Evolutionary conservation across 2,797 vertebrate species (phyloP), one percentile per base, ranked within the genome.

Genomic region (Onychomys torridus): DNA sequence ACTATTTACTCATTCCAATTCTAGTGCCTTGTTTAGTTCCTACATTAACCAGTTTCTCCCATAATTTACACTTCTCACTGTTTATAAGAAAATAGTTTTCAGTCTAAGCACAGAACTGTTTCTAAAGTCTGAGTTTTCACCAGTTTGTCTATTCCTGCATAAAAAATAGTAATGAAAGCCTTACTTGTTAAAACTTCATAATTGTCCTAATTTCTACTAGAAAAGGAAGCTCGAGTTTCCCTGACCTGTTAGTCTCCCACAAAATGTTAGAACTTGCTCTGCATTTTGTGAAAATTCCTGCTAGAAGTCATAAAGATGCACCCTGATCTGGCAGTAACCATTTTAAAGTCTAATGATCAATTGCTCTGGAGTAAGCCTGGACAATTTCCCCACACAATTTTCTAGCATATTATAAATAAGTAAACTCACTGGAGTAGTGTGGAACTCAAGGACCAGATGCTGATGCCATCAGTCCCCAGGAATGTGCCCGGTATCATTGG

Each of bases 211-310:
- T 81, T 93, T 43, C n/a, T 67, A 69, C 27, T 34, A 65, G 10
- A 84, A 61, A 49, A 96, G 73, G 91, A 86, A 52, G 17, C 23
- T 92, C 73, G 4, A 25, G 4, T 84, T 93, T 12, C 7, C 1
- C 27, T 82, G 16, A 25, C 8, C 57, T 40, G 75, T 69, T 65
- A 94, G 89, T 69, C 23, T 37, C 65, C 25, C 25, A 52, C 29
- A 21, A 73, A 59, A 69, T 49, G 86, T 95, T 91, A 94, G 12
- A 69, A 91, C 82, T 79, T 89, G n/a, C 34, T 61, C 17, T 52
- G 85, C 65, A 25, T 84, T 90, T n/a, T 23, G 65, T 73, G 32
- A 69, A 95, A 78, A 86, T 83, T 71, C 17, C 34, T 49, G 34
- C 17, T 32, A 65, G n/a, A 83, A 23, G 73, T 63, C 71, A 5